Base-by-base conservation (phyloP, 2,113 vertebrate genomes). In the Genyomyrus donnyi region DNA sequence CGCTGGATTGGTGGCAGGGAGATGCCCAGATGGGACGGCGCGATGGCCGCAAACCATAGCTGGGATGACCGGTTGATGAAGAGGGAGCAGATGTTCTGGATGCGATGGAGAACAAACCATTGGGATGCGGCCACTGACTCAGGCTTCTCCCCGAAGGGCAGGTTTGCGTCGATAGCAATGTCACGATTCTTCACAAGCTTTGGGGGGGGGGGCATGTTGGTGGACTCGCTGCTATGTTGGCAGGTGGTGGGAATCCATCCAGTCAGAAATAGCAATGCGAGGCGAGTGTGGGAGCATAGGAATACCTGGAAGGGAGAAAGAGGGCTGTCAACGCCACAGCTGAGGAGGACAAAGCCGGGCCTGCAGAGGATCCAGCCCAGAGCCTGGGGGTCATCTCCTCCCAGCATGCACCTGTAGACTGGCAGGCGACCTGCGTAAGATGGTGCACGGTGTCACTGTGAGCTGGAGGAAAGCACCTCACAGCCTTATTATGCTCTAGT, bases 241-340 rank as follows among this genome's bases (percentile, higher is more conserved):
- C 83, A 85, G 83, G 83, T 85, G 83, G 45, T 85, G 83, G 83
- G 83, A 85, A 85, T 46, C 45, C 45, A 46, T 85, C 83, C 83
- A 85, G 45, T 48, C 45, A 85, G 45, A 85, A 85, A 85, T 85
- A 85, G 83, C 45, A n/a, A 70, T 13, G 45, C 6, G 45, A 85
- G 19, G 19, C 3, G 19, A 45, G 42, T 85, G 83, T 85, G 45
- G 83, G 21, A 5, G 42, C 45, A 85, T n/a, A 21, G 31, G 31
- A 19, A 39, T 2, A 52, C 85, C 50, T 87, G 85, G 27, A 13
- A n/a, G 3, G 13, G 21, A 11, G 83, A 85, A 46, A 45, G 83
- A 27, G 83, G 19, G 15, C 17, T 42, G 74, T 21, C 15, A 42
- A 46, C 6, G 9, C 48, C 48, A 48, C 48, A 48, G 48, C 13